A percentile compares a stretch with the other conserved stretches of the same genome.
Evolutionary conservation across 2,888 invertebrate species (phyloP).

Genomic region (Drosophila atroscutellata): DNA sequence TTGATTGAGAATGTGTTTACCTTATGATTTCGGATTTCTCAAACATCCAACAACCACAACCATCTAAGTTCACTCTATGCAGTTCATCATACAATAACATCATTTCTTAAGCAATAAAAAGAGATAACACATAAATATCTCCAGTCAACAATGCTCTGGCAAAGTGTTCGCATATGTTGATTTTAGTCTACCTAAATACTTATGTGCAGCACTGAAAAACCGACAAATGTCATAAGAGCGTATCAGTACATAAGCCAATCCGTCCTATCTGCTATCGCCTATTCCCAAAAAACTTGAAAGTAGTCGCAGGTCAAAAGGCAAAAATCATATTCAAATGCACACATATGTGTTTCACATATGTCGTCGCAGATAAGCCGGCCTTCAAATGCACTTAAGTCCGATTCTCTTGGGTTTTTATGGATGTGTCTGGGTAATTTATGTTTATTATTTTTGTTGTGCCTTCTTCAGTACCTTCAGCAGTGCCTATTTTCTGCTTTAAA

Average conservation of each 20-base stretch:
- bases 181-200: not conserved
- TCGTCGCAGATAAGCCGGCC: constrained; percentile 9
- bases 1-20: not conserved
- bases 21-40: no score
- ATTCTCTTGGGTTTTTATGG: constrained; percentile 3
- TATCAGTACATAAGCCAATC: constrained; percentile 12
- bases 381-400: constrained; percentile 8
- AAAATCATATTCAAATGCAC: not conserved
- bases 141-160: not conserved
- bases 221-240: not conserved
- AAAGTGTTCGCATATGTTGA: not conserved
- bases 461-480: not conserved
- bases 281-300: not conserved
- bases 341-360: not conserved
- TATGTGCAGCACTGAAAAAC: constrained; percentile 1
- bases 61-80: not conserved
- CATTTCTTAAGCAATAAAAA: no score
- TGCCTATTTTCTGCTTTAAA: constrained; percentile 25
- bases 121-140: not conserved
- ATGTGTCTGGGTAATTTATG: constrained; percentile 15
- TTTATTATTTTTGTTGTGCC: constrained; percentile 4
- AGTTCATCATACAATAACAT: not conserved
- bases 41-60: not conserved
- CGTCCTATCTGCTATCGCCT: not conserved
- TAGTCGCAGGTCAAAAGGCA: constrained; percentile 2